Percentiles rank a stretch among this genome's conserved stretches.
Evolutionary conservation across 1,140 invertebrate genomes (phyloP).

Genomic region (Tenebrio molitor): DNA sequence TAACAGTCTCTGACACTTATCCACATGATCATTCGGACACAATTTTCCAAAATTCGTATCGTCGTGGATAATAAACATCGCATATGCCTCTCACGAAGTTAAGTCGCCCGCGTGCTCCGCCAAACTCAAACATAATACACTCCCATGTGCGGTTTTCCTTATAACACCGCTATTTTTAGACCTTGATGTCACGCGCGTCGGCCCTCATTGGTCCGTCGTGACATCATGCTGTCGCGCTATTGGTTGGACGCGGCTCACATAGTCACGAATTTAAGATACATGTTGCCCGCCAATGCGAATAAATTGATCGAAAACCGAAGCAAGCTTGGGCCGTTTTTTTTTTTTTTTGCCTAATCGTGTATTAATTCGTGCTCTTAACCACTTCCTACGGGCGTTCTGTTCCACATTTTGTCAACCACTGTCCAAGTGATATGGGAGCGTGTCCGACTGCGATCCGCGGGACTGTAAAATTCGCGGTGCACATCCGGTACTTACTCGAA

Average conservation of each 20-base stretch:
- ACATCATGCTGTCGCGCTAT: conserved; percentile 52
- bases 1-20: conserved; percentile 53
- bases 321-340: conserved; percentile 16
- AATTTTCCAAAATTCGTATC: conserved; percentile 50
- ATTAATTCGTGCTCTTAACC: neutral
- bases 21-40: conserved; percentile 54
- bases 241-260: conserved; percentile 50
- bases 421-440: no score
- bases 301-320: conserved; percentile 32
- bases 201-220: conserved; percentile 43
- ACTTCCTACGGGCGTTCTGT: neutral
- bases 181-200: conserved; percentile 55
- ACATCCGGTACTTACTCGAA: neutral
- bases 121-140: conserved; percentile 61
- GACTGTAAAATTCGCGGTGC: no score
- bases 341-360: neutral
- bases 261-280: conserved; percentile 52
- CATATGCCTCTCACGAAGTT: conserved; percentile 53
- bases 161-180: conserved; percentile 61
- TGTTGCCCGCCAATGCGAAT: conserved; percentile 48
- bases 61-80: conserved; percentile 59
- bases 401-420: no score
- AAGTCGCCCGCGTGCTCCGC: conserved; percentile 57
- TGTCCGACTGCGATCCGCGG: no score
- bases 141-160: conserved; percentile 60